These are phyloP conservation scores for Hypsibius dujardini DNA, from an alignment of 1,140 invertebrate genomes.

Conservation along the genomic window DNA sequence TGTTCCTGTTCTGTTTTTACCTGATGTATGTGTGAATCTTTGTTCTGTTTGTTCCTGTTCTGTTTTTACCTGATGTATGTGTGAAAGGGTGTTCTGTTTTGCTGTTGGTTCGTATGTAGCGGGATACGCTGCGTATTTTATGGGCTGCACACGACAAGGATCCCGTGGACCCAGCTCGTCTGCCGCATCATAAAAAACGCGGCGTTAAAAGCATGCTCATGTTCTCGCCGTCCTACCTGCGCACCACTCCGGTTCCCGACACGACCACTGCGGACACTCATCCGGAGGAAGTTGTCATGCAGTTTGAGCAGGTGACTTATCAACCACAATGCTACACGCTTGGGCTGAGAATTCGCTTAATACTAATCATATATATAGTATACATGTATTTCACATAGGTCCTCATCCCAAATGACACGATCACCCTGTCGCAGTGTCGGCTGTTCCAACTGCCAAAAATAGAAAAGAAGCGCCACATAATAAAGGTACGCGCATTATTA, in stretches of 20 bases:
- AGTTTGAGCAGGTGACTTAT: too few species aligned
- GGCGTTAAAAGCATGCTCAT: not conserved
- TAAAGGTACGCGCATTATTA: not conserved
- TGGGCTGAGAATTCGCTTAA: too few species aligned
- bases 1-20: too few species aligned
- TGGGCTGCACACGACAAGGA: not conserved
- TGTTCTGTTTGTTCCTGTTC: too few species aligned
- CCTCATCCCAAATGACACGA: not conserved
- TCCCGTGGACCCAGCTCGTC: not conserved
- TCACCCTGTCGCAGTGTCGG: not conserved
- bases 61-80: too few species aligned
- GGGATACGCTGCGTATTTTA: not conserved
- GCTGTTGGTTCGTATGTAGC: not conserved
- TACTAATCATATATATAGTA: too few species aligned
- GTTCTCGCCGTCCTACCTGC: not conserved
- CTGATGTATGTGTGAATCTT: too few species aligned
- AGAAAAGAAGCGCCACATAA: not conserved
- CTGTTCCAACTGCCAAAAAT: not conserved
- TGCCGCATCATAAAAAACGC: not conserved
- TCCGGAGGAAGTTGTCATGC: too few species aligned
- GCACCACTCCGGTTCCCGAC: too few species aligned
- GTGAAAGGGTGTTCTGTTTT: too few species aligned
- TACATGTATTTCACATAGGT: not conserved
- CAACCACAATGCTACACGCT: too few species aligned
- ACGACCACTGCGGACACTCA: too few species aligned